Evolutionary conservation across 2,797 vertebrate species (phyloP), one percentile per base, ranked within the genome.

Genomic region (Australoheros facetus): DNA sequence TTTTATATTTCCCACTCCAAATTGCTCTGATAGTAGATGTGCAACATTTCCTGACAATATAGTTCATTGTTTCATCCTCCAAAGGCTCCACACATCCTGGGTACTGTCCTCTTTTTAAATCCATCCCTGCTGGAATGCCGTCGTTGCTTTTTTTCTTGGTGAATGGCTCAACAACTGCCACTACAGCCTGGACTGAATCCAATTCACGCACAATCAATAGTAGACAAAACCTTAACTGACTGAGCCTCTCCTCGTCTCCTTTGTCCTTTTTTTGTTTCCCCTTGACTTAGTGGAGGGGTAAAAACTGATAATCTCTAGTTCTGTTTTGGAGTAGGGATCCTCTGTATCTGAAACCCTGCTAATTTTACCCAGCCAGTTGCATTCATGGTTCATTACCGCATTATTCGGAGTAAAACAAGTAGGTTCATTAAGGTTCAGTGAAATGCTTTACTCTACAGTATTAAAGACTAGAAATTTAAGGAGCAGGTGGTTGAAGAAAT

Each of bases 401-500:
- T 19, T 28, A 73, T 53, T 66, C 69, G 6, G 53, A 81, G 53
- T 5, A 37, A 78, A 81, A 74, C 51, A 39, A 62, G 13, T 56
- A 73, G 23, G 7, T 70, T 42, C 28, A n/a, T 85, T 71, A 59
- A 73, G 71, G 34, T 30, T 48, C 16, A 55, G 71, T 26, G 45
- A 71, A 69, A 19, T 53, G 28, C 59, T 6, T 12, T n/a, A 2
- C 13, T 45, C 64, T 69, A 69, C 16, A 54, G 19, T 76, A 66
- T 78, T 80, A 56, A 77, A 72, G 7, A 57, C 19, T 51, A 30
- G 60, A 59, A 48, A 78, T 82, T 73, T 69, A 83, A 85, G 60
- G 54, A 87, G 69, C 90, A 88, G 86, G 78, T 90, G 86, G 81
- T 28, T 9, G 74, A 73, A 78, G 51, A 87, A 87, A 85, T 66